Percentiles rank a stretch among this genome's conserved stretches.
Conservation (phyloP, 2,888 invertebrate species). For the Tenodera sinensis region DNA sequence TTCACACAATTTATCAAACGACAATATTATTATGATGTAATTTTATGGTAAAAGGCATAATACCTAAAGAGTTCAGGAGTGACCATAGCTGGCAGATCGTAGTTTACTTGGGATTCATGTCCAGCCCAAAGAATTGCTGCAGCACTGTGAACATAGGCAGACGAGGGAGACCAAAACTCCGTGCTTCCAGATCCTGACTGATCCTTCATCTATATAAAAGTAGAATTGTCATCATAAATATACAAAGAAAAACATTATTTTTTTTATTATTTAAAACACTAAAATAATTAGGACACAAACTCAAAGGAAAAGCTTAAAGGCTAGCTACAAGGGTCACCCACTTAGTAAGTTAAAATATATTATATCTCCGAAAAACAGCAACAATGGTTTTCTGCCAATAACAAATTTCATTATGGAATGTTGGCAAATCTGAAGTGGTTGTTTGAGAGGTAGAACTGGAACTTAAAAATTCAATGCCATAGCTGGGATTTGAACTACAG, state of each 20-base stretch:
- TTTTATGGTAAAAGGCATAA: background rate
- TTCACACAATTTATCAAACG: no score
- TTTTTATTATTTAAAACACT: no score
- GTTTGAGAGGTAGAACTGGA: background rate
- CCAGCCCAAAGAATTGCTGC: slow-evolving; percentile 78
- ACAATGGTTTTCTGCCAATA: background rate
- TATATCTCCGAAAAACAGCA: background rate
- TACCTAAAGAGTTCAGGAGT: slow-evolving; percentile 72
- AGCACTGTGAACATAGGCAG: slow-evolving; percentile 68
- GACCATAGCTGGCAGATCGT: slow-evolving; percentile 64
- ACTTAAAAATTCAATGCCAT: no score
- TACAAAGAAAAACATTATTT: background rate
- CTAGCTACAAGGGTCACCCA: no score
- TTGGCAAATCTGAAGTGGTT: background rate
- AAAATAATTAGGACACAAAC: no score
- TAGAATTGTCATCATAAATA: background rate
- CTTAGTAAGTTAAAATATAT: no score
- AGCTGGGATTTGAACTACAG: no score
- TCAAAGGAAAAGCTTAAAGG: no score
- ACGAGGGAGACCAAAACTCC: slow-evolving; percentile 42
- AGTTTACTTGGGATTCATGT: slow-evolving; percentile 55
- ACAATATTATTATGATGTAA: no score
- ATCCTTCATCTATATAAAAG: background rate
- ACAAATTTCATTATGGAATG: background rate
- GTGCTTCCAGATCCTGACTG: background rate